These are phyloP conservation scores for Amphilophus citrinellus DNA, from an alignment of 2,113 vertebrate species.

Conservation along the genomic window DNA sequence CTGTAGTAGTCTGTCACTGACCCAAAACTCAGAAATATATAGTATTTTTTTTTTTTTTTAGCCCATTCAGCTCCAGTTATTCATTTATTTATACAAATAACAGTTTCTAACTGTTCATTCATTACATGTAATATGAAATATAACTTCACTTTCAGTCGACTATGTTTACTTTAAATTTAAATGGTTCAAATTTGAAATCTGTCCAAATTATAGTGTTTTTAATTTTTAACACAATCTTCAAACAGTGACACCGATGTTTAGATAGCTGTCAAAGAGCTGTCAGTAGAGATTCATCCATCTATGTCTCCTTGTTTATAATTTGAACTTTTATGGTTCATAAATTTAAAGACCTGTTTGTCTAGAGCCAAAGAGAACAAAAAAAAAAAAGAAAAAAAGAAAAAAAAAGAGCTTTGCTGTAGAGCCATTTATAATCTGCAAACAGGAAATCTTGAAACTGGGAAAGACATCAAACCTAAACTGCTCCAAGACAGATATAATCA, in stretches of 20 bases:
- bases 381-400: not conserved
- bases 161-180: not conserved
- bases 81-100: not conserved
- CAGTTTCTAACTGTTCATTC: not conserved
- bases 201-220: not conserved
- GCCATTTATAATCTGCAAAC: not conserved
- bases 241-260: slow-evolving; percentile 7
- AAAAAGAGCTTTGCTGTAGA: not conserved
- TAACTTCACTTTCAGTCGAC: not conserved
- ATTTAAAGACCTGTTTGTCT: not conserved
- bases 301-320: not conserved
- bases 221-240: not conserved
- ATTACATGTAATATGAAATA: not conserved
- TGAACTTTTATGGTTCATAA: not conserved
- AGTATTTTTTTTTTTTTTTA: not conserved
- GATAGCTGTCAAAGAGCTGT: not conserved
- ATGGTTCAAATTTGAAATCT: not conserved
- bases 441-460: slow-evolving; percentile 53
- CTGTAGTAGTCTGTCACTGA: not conserved
- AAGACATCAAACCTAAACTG: slow-evolving; percentile 37
- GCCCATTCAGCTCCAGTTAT: not conserved
- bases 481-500: not conserved
- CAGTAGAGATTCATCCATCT: not conserved
- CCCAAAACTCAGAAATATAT: not conserved
- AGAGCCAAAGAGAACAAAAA: not conserved